Percentiles rank a stretch among this genome's conserved stretches.
phyloP scores from a whole-genome alignment of 1,140 invertebrate genomes.

The Solen grandis region DNA sequence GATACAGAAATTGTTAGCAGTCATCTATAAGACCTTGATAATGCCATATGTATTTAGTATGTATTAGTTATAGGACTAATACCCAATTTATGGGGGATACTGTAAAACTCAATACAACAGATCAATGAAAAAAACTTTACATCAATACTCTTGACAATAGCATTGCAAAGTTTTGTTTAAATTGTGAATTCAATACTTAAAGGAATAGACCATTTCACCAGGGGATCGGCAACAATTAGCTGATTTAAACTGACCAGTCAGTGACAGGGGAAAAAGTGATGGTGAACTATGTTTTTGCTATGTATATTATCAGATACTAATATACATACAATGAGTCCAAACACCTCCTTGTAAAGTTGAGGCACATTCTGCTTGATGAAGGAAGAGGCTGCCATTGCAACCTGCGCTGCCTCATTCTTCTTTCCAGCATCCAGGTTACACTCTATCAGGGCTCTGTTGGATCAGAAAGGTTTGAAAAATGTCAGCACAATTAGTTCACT shows the following conservation, averaged over 20 bases:
- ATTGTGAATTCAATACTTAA: no score
- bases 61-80: neutral
- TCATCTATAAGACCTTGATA: neutral
- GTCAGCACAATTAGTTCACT: constrained; percentile 6
- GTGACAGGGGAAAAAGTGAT: no score
- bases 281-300: no score
- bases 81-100: no score
- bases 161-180: no score
- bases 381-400: constrained; percentile 69
- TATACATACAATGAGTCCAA: constrained; percentile 78
- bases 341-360: constrained; percentile 76
- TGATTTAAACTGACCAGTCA: no score
- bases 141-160: no score
- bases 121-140: no score
- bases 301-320: no score
- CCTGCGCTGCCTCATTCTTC: constrained; percentile 73
- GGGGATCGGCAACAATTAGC: no score
- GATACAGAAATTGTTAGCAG: neutral
- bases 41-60: neutral
- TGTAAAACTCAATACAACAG: no score
- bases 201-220: no score
- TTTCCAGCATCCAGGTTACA: constrained; percentile 78
- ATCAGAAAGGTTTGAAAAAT: neutral
- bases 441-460: constrained; percentile 77
- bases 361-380: constrained; percentile 79